Conservation (phyloP, 2,888 invertebrate species). For the Sclerodermus sp. region DNA sequence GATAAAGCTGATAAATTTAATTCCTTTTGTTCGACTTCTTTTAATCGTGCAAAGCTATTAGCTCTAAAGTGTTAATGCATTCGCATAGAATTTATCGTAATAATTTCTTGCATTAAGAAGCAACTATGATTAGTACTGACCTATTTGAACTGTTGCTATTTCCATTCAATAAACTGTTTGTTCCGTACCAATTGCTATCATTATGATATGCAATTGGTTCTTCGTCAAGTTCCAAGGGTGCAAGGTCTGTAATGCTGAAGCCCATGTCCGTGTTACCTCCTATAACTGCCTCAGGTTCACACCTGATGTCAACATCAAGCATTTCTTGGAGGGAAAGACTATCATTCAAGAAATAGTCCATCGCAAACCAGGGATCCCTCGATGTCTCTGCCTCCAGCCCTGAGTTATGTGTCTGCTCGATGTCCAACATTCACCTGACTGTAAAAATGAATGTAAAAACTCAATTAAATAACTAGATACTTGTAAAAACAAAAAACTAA, state of each 20-base stretch:
- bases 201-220: conserved; percentile 53
- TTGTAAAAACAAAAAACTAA: too few species aligned
- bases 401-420: conserved; percentile 10
- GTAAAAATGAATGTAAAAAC: conserved; percentile 20
- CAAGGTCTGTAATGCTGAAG: conserved; percentile 65
- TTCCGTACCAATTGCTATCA: conserved; percentile 49
- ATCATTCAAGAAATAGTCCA: conserved; percentile 63
- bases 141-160: conserved; percentile 54
- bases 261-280: conserved; percentile 63
- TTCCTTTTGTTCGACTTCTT: too few species aligned
- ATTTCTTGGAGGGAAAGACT: conserved; percentile 80
- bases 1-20: too few species aligned
- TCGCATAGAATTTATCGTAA: too few species aligned
- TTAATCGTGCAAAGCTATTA: too few species aligned
- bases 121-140: conserved; percentile 22
- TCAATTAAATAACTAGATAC: too few species aligned
- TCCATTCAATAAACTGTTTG: conserved; percentile 48
- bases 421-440: conserved; percentile 57
- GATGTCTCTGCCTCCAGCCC: conserved; percentile 25
- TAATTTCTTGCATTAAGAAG: too few species aligned
- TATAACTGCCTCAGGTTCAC: conserved; percentile 79
- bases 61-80: too few species aligned
- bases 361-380: conserved; percentile 56
- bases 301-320: conserved; percentile 87
- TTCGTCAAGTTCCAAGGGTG: conserved; percentile 68